phyloP scores from a whole-genome alignment of 2,888 invertebrate genomes.

The Andrena camellia region DNA sequence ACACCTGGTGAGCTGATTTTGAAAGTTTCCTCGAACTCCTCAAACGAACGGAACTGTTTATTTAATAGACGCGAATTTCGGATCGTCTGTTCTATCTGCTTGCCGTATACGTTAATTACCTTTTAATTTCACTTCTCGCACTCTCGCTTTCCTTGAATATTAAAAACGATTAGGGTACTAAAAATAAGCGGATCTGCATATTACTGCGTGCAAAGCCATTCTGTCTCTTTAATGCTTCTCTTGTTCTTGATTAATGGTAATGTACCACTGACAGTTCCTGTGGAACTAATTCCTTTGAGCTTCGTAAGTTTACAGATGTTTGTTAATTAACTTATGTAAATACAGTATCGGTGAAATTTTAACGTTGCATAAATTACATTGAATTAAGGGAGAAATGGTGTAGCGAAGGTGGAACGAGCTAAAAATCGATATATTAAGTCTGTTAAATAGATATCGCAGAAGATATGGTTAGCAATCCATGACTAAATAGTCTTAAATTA shows the following conservation, averaged over 20 bases:
- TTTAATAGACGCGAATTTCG: not conserved
- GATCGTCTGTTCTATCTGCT: not conserved
- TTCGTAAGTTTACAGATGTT: conserved; percentile 23
- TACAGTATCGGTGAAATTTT: not conserved
- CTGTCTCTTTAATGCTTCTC: not conserved
- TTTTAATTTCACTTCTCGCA: not conserved
- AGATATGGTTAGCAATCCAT: not conserved
- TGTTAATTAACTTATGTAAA: conserved; percentile 15
- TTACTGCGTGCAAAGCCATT: conserved; percentile 3
- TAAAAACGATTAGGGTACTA: conserved; percentile 24
- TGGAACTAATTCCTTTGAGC: not conserved
- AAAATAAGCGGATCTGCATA: conserved; percentile 37
- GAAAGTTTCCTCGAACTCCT: conserved; percentile 5
- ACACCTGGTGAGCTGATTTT: conserved; percentile 86
- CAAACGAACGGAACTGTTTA: not conserved
- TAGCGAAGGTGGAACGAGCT: not conserved
- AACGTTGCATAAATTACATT: not conserved
- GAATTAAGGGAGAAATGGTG: not conserved
- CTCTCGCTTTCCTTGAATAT: conserved; percentile 3
- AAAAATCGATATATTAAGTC: not conserved
- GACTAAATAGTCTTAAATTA: not conserved
- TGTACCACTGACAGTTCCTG: not conserved
- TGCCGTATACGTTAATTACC: not conserved
- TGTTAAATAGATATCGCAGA: not conserved
- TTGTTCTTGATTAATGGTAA: not conserved